Conservation (phyloP, 1,140 invertebrate species). For the Solenopsis invicta region DNA sequence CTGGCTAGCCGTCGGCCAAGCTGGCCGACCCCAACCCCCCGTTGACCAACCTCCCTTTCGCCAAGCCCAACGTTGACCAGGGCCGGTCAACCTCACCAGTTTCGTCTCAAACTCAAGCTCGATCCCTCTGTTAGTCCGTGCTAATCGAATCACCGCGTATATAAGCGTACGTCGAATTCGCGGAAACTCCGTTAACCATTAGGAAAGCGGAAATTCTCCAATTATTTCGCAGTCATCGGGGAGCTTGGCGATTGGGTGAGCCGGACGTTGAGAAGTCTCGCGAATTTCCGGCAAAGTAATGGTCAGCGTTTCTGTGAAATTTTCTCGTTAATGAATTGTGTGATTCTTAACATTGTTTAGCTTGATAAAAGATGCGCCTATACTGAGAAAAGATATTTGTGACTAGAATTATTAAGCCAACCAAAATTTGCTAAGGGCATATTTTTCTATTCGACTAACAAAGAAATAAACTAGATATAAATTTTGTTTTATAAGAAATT, state of each 20-base stretch:
- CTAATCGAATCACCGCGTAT: conserved; percentile 71
- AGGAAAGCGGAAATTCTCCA: conserved; percentile 62
- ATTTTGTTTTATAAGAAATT: no score
- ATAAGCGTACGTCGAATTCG: conserved; percentile 69
- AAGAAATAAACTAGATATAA: no score
- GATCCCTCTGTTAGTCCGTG: conserved; percentile 65
- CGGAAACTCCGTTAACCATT: conserved; percentile 59
- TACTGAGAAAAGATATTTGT: no score
- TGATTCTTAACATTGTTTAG: not conserved
- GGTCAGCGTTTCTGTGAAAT: conserved; percentile 19
- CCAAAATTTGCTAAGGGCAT: no score
- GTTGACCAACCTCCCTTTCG: conserved; percentile 34
- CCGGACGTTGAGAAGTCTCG: conserved; percentile 45
- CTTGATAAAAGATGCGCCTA: not conserved
- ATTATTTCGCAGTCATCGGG: conserved; percentile 60
- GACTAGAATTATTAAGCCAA: no score
- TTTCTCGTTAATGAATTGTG: not conserved
- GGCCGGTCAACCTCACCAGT: conserved; percentile 52
- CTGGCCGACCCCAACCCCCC: conserved; percentile 49
- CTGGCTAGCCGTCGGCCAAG: conserved; percentile 61
- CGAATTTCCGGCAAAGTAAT: conserved; percentile 42
- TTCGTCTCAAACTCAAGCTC: conserved; percentile 64
- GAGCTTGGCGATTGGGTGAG: conserved; percentile 16
- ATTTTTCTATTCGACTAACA: no score
- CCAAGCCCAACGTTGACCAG: conserved; percentile 58